Evolutionary conservation across 1,140 invertebrate genomes (phyloP), one percentile per base, ranked within the genome.

Genomic region (Anthonomus grandis): DNA sequence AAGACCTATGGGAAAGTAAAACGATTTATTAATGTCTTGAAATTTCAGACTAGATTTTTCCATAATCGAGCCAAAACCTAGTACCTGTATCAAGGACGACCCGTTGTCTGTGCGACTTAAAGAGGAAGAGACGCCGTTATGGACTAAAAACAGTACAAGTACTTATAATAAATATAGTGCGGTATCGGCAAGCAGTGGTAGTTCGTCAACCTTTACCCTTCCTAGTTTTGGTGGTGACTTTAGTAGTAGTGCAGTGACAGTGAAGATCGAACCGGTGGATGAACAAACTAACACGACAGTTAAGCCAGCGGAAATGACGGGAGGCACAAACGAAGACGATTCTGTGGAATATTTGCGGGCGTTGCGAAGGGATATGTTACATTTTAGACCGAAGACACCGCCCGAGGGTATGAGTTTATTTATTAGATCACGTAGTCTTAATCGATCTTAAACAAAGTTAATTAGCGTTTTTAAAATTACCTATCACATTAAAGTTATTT

Each of bases 311-410:
- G 31, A 4, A 17, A 21, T 6, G 12, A 27, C n/a, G 27, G 37
- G 51, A 60, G 15, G 64, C 60, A 19, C 56, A 0, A n/a, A 21
- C 1, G 50, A 66, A 21, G 65, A 70, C 22, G 64, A 70, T 53
- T 65, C 64, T 64, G 60, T 70, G 5, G 70, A 68, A 53, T 67
- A 69, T 50, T 52, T 70, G 2, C 51, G 64, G 42, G 62, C 63
- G 38, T 47, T 73, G 12, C 62, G 62, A 54, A 67, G 63, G 47
- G 68, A 73, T 44, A 85, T 85, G 84, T 77, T 87, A 72, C 87
- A 89, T 70, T 89, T 88, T 73, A 82, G 84, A 64, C 86, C 86
- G 54, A 87, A 87, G 76, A 86, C 85, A 41, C 82, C 82, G 41
- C 81, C 82, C n/a, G n/a, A n/a, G n/a, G n/a, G n/a, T n/a, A n/a